Evolutionary conservation across 2,888 invertebrate genomes (phyloP), one percentile per base, ranked within the genome.

Genomic region (Mythimna vitellina): DNA sequence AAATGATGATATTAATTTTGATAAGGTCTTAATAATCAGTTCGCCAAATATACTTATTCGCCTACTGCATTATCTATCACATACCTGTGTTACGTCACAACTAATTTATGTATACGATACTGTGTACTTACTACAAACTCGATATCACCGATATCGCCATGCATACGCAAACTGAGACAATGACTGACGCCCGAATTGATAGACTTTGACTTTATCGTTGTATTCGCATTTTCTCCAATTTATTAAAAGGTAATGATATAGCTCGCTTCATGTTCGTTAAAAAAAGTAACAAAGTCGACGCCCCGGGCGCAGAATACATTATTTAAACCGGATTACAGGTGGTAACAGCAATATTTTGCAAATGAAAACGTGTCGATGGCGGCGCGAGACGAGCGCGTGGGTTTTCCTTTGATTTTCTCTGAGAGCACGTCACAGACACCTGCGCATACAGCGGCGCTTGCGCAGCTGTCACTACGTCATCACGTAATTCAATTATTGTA

Each of bases 381-480:
- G 82, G 84, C 81, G 83, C 86, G 89, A 88, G 89, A 90, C 89
- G 87, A 87, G 81, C 89, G 90, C 90, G 91, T 89, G 93, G 92
- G 90, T 91, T 91, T 91, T 93, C 90, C 93, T 94, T 93, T 94
- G 94, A 94, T 95, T 95, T 95, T 89, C 90, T 89, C 89, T 89
- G 89, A 92, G 89, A 92, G 88, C 88, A 86, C 91, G 91, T 91
- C 91, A 91, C 81, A 69, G 84, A 81, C 95, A 95, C 92, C 93
- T 95, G 95, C 91, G 92, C 90, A 94, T 86, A 94, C 92, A 91
- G 86, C 81, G 85, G 81, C 91, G 94, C 92, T 92, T 92, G 93
- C 93, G 92, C 94, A 94, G 93, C 94, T 95, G 95, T 89, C 91
- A 84, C 91, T 91, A 92, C 94, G 95, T 94, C 94, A 94, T 89